These are phyloP conservation scores for Nannoperca australis DNA, from an alignment of 2,797 vertebrate genomes.

Conservation along the genomic window DNA sequence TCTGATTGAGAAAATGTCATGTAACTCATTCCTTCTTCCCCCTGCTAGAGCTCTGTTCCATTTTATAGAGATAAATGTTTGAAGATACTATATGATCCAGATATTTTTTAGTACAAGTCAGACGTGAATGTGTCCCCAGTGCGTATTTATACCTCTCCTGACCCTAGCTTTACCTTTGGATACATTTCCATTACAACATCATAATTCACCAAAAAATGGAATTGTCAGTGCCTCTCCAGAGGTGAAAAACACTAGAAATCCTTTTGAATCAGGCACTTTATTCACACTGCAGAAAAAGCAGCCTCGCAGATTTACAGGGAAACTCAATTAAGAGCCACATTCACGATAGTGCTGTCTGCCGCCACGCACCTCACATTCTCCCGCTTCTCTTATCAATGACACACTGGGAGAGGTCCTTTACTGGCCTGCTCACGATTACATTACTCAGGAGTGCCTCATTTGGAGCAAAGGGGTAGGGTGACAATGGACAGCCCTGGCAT, in stretches of 20 bases:
- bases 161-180: conserved; percentile 57
- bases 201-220: conserved; percentile 61
- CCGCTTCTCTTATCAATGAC: conserved; percentile 67
- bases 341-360: conserved; percentile 43
- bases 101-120: conserved; percentile 39
- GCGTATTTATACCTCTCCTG: conserved; percentile 63
- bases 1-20: conserved; percentile 63
- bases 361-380: conserved; percentile 56
- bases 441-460: conserved; percentile 67
- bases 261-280: conserved; percentile 52
- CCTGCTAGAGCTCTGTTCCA: background rate
- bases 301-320: conserved; percentile 37
- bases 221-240: conserved; percentile 50
- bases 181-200: conserved; percentile 59
- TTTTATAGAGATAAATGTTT: conserved; percentile 54
- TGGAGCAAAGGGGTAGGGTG: conserved; percentile 61
- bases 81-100: conserved; percentile 38
- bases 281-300: conserved; percentile 34
- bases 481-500: conserved; percentile 67
- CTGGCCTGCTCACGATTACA: conserved; percentile 53
- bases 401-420: conserved; percentile 62
- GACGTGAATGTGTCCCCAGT: conserved; percentile 48
- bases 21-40: conserved; percentile 25
- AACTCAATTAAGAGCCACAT: conserved; percentile 70
- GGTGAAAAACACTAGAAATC: conserved; percentile 56